A percentile compares a stretch with the other conserved stretches of the same genome.
Conservation (phyloP, 2,797 vertebrate genomes). For the Cuculus canorus region DNA sequence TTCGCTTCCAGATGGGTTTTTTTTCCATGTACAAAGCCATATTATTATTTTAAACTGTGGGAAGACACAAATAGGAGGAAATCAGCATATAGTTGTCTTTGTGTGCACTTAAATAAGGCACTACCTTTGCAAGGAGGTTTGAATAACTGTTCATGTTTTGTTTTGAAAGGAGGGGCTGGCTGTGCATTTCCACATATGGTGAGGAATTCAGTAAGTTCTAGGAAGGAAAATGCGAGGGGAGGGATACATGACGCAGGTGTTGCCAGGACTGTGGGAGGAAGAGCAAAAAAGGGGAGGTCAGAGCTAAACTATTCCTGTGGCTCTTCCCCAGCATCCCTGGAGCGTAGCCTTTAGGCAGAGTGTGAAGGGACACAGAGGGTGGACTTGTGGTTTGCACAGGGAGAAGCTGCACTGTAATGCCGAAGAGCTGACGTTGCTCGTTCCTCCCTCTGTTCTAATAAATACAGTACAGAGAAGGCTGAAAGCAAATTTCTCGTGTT, state of each 20-base stretch:
- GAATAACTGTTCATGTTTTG: neutral
- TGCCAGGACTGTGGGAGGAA: neutral
- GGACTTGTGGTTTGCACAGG: neutral
- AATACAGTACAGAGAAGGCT: neutral
- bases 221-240: neutral
- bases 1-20: neutral
- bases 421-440: neutral
- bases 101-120: neutral
- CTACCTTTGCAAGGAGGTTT: neutral
- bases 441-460: neutral
- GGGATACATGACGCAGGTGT: fast-evolving
- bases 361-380: fast-evolving
- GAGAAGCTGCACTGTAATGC: neutral
- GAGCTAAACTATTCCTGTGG: neutral
- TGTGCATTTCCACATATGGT: neutral
- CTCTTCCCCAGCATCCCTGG: neutral
- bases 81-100: neutral
- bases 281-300: fast-evolving
- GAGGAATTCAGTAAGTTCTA: neutral
- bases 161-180: neutral
- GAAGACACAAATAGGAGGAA: neutral
- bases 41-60: neutral
- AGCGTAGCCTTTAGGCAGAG: fast-evolving
- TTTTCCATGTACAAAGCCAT: neutral
- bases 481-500: neutral